phyloP scores from a whole-genome alignment of 2,113 vertebrate genomes.

The Notarius quadriscutis region DNA sequence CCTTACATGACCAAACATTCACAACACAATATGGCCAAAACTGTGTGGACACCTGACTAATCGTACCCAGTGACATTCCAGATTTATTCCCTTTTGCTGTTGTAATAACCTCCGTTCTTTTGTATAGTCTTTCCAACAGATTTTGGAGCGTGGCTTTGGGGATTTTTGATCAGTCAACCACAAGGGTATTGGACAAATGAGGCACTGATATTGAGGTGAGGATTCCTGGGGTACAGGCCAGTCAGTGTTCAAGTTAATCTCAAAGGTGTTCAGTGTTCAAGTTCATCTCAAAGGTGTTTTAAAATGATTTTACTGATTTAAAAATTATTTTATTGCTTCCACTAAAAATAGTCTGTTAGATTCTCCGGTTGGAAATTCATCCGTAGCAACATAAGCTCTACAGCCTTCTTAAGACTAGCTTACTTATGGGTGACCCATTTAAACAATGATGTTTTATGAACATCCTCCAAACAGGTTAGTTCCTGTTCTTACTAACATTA shows the following conservation, averaged over 20 bases:
- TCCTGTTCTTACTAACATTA: not conserved
- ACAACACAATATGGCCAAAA: not conserved
- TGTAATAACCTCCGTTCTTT: not conserved
- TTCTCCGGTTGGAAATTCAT: too few relatives aligned
- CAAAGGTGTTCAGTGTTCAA: too few relatives aligned
- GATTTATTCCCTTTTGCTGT: not conserved
- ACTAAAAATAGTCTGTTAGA: too few relatives aligned
- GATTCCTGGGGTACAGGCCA: not conserved
- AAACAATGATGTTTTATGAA: not conserved
- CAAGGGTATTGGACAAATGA: not conserved
- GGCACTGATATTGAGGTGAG: not conserved
- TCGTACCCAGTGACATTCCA: not conserved
- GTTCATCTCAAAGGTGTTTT: too few relatives aligned
- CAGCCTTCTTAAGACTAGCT: too few relatives aligned
- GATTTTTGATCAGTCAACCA: not conserved
- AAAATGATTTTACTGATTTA: too few relatives aligned
- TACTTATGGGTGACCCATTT: not conserved
- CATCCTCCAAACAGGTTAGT: not conserved
- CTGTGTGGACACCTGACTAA: not conserved
- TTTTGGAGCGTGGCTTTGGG: not conserved
- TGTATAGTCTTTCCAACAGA: not conserved
- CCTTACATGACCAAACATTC: not conserved
- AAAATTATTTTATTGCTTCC: too few relatives aligned
- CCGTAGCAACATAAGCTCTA: too few relatives aligned
- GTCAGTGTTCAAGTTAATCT: not conserved